phyloP scores from a whole-genome alignment of 2,797 vertebrate species.

The Muscicapa striata region DNA sequence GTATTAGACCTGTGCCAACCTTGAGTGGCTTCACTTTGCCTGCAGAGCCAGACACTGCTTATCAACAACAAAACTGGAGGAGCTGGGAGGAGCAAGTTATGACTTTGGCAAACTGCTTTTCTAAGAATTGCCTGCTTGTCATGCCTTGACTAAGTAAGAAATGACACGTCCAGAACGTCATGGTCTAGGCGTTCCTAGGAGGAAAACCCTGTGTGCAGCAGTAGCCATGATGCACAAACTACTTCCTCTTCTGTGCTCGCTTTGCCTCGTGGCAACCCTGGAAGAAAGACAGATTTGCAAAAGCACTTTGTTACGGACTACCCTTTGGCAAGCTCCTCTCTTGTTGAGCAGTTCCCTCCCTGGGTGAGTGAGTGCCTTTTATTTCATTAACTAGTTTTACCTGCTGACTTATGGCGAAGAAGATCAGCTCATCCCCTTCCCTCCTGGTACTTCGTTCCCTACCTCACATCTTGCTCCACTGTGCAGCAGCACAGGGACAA shows the following conservation, averaged over 20 bases:
- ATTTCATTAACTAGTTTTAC: background rate
- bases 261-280: background rate
- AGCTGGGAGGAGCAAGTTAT: background rate
- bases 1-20: rapidly evolving
- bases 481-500: too few species aligned
- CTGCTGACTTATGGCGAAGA: background rate
- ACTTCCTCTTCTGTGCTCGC: background rate
- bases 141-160: background rate
- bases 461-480: background rate
- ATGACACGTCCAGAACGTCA: rapidly evolving
- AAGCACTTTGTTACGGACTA: background rate
- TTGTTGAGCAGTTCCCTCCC: background rate
- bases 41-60: background rate
- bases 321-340: background rate
- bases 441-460: background rate
- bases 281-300: background rate
- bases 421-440: background rate
- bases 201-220: background rate
- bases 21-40: rapidly evolving
- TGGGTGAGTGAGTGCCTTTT: background rate
- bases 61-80: background rate
- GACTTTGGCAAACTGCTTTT: background rate
- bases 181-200: background rate
- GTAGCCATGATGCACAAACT: background rate
- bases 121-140: background rate